Base-by-base conservation (phyloP, 2,797 vertebrate genomes). In the Carapus acus region DNA sequence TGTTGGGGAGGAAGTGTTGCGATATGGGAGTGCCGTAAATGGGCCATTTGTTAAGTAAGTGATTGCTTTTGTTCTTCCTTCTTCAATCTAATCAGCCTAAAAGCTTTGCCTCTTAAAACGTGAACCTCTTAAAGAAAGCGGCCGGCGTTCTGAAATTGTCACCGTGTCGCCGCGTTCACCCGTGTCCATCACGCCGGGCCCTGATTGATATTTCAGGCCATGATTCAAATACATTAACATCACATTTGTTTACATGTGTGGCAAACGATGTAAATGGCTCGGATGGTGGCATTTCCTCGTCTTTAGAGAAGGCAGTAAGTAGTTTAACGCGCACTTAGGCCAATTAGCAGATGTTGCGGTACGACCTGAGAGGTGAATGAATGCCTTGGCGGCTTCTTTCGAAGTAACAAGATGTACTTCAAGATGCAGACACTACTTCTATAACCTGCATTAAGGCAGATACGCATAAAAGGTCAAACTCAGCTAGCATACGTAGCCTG, bases 61-160 rank as follows among this genome's bases (percentile, higher is more conserved):
- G 73, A 73, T 80, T 72, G 74, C 71, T 74, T 80, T 82, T 80
- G 78, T 79, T 75, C 57, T 62, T 55, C 52, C 71, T 66, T 70
- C 38, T 62, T 74, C 55, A 65, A 24, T 74, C 65, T 75, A 83
- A 86, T 85, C 79, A 83, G 70, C 54, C 62, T 85, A 79, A 86
- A 82, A 86, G 83, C 81, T 68, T 77, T 69, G 57, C 76, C 77
- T 76, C 65, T 73, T 82, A 52, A 81, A 80, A 79, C 44, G 51
- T 40, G 59, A 62, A 62, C 55, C 71, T 75, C 73, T 77, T 69
- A 68, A 65, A 76, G 55, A 67, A 60, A 43, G 44, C 54, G 16
- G 37, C 53, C 54, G 54, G 65, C 65, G 64, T 75, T 72, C 67
- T 66, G 71, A 72, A 62, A 54, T 74, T 75, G 69, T 73, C 66